A percentile compares a stretch with the other conserved stretches of the same genome.
Conservation (phyloP, 2,113 vertebrate genomes). For the Psittacula cyanocephala region DNA sequence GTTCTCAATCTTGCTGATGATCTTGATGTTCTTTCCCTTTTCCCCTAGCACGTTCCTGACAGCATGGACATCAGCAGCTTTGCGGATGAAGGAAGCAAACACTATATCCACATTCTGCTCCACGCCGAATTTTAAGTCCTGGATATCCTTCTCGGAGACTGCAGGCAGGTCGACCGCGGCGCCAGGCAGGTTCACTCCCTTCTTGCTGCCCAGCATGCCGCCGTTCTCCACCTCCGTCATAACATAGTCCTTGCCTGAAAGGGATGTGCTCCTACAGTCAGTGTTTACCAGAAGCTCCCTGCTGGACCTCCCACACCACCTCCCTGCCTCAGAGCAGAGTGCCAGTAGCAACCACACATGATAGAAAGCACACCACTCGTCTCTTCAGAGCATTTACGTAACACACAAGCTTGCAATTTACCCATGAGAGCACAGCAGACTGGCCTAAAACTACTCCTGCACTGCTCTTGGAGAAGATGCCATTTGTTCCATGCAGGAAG, state of each 20-base stretch:
- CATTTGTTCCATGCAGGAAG: not conserved
- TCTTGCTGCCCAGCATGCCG: conserved; percentile 92
- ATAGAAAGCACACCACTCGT: rapidly evolving
- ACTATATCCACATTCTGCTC: conserved; percentile 97
- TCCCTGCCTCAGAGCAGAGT: not conserved
- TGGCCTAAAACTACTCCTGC: not conserved
- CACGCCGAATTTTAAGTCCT: conserved; percentile 93
- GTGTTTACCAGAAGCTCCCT: not conserved
- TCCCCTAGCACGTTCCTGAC: conserved; percentile 92
- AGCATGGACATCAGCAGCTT: conserved; percentile 90
- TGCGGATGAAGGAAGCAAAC: conserved; percentile 97
- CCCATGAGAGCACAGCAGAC: not conserved
- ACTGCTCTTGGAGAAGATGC: not conserved
- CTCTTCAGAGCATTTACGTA: not conserved
- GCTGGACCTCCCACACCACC: not conserved
- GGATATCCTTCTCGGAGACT: conserved; percentile 91
- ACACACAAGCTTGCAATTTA: too few relatives aligned
- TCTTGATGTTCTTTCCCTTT: conserved; percentile 95
- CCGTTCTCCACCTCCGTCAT: conserved; percentile 90
- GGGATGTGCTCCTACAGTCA: not conserved
- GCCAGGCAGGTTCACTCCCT: conserved; percentile 94
- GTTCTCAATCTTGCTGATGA: conserved; percentile 99
- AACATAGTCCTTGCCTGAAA: conserved; percentile 82
- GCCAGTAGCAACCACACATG: rapidly evolving
- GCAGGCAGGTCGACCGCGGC: conserved; percentile 93